Base-by-base conservation (phyloP, 2,113 vertebrate species). In the Gnathonemus longibarbis region DNA sequence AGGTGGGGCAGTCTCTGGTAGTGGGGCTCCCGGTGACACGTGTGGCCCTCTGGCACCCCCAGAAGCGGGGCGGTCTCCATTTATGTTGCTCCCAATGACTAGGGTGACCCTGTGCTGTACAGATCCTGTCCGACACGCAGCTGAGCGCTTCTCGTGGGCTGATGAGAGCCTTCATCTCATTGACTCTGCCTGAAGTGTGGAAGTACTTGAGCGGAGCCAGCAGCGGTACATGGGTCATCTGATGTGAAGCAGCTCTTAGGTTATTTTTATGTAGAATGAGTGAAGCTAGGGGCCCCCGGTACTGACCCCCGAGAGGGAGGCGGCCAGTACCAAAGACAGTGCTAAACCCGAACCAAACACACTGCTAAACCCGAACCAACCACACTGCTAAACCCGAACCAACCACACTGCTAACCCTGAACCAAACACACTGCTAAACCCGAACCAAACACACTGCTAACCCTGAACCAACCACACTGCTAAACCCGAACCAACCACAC, bases 1-100 rank as follows among this genome's bases (percentile, higher is more conserved):
- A 83, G 45, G 50, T 27, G 62, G 50, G 48, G 53, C 84, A 31
- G 86, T 80, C 87, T 52, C 89, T 27, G 90, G 91, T 91, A 88
- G 88, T n/a, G 5, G 52, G 52, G 17, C 17, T 53, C 17, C 52
- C 2, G 5, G 52, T 53, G 5, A 19, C 0, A 0, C 4, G 52
- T 56, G 17, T 3, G 50, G 9, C 50, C 9, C 53, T 58, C 1
- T 58, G 56, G 56, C 21, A 7, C 21, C 53, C 52, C 52, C 53
- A 74, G 89, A 87, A 24, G 45, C 45, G 48, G 46, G 50, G 50
- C 13, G 13, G 52, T 74, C 45, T 53, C 90, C 46, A 90, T 91
- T 91, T 84, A 80, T n/a, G 35, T 17, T 48, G 80, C 77, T 89
- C 15, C 80, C 42, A 35, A 3, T 39, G 80, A 45, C 56, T 24